Percentiles rank a stretch among this genome's conserved stretches.
These are phyloP conservation scores for Sminthurinus signatus DNA, from an alignment of 1,140 invertebrate species.

Conservation along the genomic window DNA sequence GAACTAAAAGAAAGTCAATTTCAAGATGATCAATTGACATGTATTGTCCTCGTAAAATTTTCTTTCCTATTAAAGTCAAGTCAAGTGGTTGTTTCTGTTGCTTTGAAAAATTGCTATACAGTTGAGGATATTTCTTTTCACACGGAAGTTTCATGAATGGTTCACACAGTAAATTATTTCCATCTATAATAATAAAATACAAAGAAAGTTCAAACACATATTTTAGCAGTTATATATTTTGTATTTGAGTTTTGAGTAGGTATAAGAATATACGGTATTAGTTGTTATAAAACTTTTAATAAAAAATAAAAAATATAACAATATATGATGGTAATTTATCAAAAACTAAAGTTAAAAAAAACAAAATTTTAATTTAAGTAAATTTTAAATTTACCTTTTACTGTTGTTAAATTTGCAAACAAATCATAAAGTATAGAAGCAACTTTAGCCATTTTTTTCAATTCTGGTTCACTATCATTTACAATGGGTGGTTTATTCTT, in stretches of 20 bases:
- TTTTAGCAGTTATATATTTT: too few relatives aligned
- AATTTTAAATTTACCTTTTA: too few relatives aligned
- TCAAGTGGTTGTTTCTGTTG: conserved; percentile 62
- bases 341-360: too few relatives aligned
- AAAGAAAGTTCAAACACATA: too few relatives aligned
- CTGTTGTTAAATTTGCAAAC: conserved; percentile 14
- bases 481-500: conserved; percentile 28
- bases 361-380: too few relatives aligned
- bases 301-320: too few relatives aligned
- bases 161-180: conserved; percentile 50
- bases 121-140: conserved; percentile 61
- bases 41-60: conserved; percentile 74
- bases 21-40: conserved; percentile 71
- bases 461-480: conserved; percentile 24
- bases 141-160: conserved; percentile 63
- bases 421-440: conserved; percentile 34
- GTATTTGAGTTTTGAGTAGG: too few relatives aligned
- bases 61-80: conserved; percentile 66
- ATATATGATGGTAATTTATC: too few relatives aligned
- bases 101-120: conserved; percentile 49
- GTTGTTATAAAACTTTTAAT: too few relatives aligned
- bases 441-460: conserved; percentile 21
- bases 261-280: too few relatives aligned
- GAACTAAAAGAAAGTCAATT: conserved; percentile 59
- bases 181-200: too few relatives aligned